Base-by-base conservation (phyloP, 2,797 vertebrate species). In the Halcyon chelicuti region DNA sequence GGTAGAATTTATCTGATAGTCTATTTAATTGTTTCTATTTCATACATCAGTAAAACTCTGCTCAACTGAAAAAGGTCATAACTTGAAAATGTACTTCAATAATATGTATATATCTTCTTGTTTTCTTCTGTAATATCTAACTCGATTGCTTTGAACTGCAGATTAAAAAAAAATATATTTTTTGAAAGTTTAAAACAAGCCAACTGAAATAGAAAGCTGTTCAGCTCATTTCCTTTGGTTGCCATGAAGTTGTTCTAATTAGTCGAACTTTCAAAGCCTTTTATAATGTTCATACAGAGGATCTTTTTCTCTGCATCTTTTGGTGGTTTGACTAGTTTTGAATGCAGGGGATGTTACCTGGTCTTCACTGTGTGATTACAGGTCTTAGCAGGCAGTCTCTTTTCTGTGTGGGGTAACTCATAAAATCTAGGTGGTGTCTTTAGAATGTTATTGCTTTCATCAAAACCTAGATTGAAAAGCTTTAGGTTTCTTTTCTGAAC, bases 21-120 rank as follows among this genome's bases (percentile, higher is more conserved):
- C 58, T 81, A 40, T 79, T 60, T 94, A 95, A 94, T 92, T 93
- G 65, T 92, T 92, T 88, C 73, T 92, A 75, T 90, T 96, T 93
- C 79, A 94, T 88, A 96, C 77, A 76, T 76, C 77, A 85, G 67
- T 93, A 86, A 88, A 95, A 86, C 14, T 84, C 62, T 92, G 22
- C 57, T 95, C 35, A 87, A 49, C 51, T 92, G 76, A 42, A 73
- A 85, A 96, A 87, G 60, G 80, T 93, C 80, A 65, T 49, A 89
- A 76, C 60, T 79, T 63, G 31, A 93, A 94, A 94, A 74, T 25
- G 10, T 11, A 83, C 18, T 49, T 88, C 37, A 61, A 62, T 29
- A 67, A 84, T 66, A 61, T 39, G 37, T 39, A 44, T 70, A 14
- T 51, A 15, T 70, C 21, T 74, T 80, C 10, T 73, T 81, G 20